Evolutionary conservation across 2,888 invertebrate genomes (phyloP).

Genomic region (Chorisops tibialis): DNA sequence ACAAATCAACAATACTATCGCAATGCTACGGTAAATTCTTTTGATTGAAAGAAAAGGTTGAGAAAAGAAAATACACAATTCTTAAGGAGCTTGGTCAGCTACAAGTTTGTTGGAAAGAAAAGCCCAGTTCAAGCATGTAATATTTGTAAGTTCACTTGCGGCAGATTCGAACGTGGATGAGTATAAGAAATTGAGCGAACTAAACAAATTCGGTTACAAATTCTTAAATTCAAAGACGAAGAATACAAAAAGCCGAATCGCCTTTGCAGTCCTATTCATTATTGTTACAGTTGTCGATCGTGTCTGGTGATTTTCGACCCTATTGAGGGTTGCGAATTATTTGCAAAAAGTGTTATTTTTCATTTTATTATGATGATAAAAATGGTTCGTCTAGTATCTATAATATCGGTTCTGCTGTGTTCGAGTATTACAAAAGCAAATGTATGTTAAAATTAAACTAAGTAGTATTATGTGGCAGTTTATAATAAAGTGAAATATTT

Average conservation of each 20-base stretch:
- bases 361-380: not conserved
- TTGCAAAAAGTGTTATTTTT: not conserved
- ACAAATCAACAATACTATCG: too few species aligned
- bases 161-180: too few species aligned
- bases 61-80: too few species aligned
- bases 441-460: constrained; percentile 1
- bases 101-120: too few species aligned
- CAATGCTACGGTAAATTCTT: too few species aligned
- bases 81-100: too few species aligned
- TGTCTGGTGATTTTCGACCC: not conserved
- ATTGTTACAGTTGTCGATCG: constrained; percentile 12
- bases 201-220: too few species aligned
- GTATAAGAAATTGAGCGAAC: too few species aligned
- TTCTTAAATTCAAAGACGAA: not conserved
- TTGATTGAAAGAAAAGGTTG: too few species aligned
- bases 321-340: not conserved
- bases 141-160: too few species aligned
- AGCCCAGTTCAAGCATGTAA: too few species aligned
- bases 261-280: not conserved
- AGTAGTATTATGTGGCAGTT: not conserved
- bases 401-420: constrained; percentile 5
- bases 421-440: constrained; percentile 13
- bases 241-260: constrained; percentile 15
- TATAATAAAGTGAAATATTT: too few species aligned
- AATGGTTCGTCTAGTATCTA: not conserved